Evolutionary conservation across 2,113 vertebrate genomes (phyloP).

Genomic region (Ictalurus furcatus): DNA sequence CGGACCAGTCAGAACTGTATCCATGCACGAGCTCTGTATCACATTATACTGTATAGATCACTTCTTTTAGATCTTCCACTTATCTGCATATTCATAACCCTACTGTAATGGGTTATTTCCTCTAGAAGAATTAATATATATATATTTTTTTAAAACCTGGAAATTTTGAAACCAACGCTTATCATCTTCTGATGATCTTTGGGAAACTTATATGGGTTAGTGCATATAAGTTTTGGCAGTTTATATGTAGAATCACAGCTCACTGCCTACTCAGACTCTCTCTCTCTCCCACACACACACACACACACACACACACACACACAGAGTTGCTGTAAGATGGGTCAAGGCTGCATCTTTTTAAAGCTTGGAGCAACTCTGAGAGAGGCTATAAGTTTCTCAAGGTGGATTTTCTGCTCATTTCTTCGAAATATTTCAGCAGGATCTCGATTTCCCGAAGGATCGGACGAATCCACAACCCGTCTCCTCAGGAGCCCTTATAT

Average conservation of each 20-base stretch:
- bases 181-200: neutral
- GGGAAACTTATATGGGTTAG: neutral
- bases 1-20: neutral
- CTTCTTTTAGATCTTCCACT: neutral
- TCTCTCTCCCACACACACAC: neutral
- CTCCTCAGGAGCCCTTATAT: neutral
- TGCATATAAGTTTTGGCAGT: neutral
- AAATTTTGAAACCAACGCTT: neutral
- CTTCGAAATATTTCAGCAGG: neutral
- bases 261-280: neutral
- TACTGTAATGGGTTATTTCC: too few species aligned
- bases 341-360: conserved; percentile 15
- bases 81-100: neutral
- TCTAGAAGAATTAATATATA: too few species aligned
- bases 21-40: neutral
- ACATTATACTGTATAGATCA: neutral
- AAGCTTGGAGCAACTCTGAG: neutral
- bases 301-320: conserved; percentile 21
- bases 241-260: neutral
- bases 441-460: neutral
- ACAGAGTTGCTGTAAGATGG: neutral
- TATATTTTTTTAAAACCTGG: neutral
- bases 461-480: neutral
- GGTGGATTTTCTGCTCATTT: neutral
- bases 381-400: neutral